Conservation (phyloP, 2,797 vertebrate species). For the Hyperoplus immaculatus region DNA sequence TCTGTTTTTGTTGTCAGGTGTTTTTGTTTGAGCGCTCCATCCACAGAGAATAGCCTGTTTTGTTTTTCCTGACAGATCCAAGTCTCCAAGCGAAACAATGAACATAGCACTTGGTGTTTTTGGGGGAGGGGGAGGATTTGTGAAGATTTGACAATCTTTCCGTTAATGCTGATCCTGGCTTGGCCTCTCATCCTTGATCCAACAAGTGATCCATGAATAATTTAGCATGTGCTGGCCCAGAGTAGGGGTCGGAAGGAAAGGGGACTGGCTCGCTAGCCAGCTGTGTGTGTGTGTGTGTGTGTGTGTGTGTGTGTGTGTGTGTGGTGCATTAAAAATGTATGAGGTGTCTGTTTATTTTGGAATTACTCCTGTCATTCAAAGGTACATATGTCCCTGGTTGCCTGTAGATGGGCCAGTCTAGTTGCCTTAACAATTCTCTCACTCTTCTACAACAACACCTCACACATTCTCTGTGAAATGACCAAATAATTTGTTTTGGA, state of each 20-base stretch:
- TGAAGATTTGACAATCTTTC: constrained; percentile 46
- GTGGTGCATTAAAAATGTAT: constrained; percentile 68
- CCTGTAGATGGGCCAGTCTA: constrained; percentile 1
- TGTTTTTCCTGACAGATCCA: constrained; percentile 47
- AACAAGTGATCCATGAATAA: constrained; percentile 82
- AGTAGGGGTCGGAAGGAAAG: constrained; percentile 49
- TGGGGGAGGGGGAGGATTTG: neutral
- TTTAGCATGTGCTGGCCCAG: constrained; percentile 73
- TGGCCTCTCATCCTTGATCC: constrained; percentile 68
- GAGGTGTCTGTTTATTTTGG: constrained; percentile 68
- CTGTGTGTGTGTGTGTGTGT: constrained; percentile 18
- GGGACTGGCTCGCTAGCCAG: constrained; percentile 31
- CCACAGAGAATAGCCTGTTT: constrained; percentile 62
- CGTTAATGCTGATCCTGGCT: constrained; percentile 55
- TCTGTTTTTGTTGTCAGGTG: constrained; percentile 59
- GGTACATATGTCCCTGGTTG: constrained; percentile 7
- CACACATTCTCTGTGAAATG: neutral
- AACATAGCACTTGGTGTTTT: neutral
- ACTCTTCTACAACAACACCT: neutral
- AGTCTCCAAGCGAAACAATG: constrained; percentile 34
- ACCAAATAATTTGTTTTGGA: neutral
- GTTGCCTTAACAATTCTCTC: constrained; percentile 13
- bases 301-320: constrained; percentile 10
- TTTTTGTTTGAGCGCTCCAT: constrained; percentile 55
- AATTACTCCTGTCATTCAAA: constrained; percentile 66